A percentile compares a stretch with the other conserved stretches of the same genome.
Evolutionary conservation across 2,888 invertebrate genomes (phyloP).

Genomic region (Nebria brevicollis): DNA sequence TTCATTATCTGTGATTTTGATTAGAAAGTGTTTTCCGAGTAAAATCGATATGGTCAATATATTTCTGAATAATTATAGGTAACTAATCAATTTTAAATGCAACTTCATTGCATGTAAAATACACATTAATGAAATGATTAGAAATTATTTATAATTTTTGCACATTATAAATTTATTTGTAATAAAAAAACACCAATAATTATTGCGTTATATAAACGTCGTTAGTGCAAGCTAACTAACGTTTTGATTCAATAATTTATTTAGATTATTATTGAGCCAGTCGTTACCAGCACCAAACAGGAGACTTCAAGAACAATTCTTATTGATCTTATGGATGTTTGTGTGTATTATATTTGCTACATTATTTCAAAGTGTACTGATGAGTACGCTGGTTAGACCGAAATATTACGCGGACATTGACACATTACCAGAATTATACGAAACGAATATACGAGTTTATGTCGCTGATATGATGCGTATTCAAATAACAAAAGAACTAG

Average conservation of each 20-base stretch:
- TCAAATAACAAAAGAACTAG: slow-evolving; percentile 15
- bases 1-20: slow-evolving; percentile 12
- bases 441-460: slow-evolving; percentile 29
- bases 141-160: too few species aligned
- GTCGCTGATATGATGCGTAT: slow-evolving; percentile 15
- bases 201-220: too few species aligned
- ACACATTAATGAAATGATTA: too few species aligned
- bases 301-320: slow-evolving; percentile 11
- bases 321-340: slow-evolving; percentile 34
- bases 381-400: slow-evolving; percentile 26
- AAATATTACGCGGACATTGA: slow-evolving; percentile 41
- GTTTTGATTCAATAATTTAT: not conserved
- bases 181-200: too few species aligned
- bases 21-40: slow-evolving; percentile 3
- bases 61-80: slow-evolving; percentile 42
- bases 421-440: slow-evolving; percentile 28
- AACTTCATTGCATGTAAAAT: too few species aligned
- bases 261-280: slow-evolving; percentile 35
- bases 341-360: slow-evolving; percentile 37
- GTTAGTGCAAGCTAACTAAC: too few species aligned
- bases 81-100: not conserved
- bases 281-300: slow-evolving; percentile 19
- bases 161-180: too few species aligned
- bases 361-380: slow-evolving; percentile 35
- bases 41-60: slow-evolving; percentile 11